These are phyloP conservation scores for Macaria liturata DNA, from an alignment of 2,888 invertebrate genomes.

Conservation along the genomic window DNA sequence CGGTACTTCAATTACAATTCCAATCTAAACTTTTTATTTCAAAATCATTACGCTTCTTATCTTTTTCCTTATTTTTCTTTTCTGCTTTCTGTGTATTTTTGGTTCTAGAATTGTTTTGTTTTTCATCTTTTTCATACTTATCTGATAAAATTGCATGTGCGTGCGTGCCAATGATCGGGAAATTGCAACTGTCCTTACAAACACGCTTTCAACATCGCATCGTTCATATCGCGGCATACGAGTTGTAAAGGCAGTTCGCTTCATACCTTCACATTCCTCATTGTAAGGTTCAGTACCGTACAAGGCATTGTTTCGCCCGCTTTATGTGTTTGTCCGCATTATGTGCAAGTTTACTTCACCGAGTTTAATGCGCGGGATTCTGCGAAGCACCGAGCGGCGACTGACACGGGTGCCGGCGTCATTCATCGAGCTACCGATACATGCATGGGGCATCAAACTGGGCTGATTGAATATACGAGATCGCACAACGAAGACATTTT, in stretches of 20 bases:
- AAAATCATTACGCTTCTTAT: constrained; percentile 26
- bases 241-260: constrained; percentile 53
- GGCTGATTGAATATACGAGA: constrained; percentile 61
- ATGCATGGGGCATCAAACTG: constrained; percentile 66
- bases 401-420: constrained; percentile 51
- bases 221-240: constrained; percentile 23
- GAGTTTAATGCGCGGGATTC: constrained; percentile 15
- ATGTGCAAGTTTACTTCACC: constrained; percentile 42
- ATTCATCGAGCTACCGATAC: constrained; percentile 42
- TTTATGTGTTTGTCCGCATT: constrained; percentile 61
- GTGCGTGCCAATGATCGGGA: constrained; percentile 47
- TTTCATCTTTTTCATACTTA: constrained; percentile 28
- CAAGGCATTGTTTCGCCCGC: constrained; percentile 51
- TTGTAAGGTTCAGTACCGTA: constrained; percentile 38
- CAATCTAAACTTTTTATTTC: constrained; percentile 22
- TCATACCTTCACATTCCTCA: constrained; percentile 37
- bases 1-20: constrained; percentile 24
- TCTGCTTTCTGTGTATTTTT: constrained; percentile 36
- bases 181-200: constrained; percentile 54
- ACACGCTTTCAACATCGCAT: constrained; percentile 23
- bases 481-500: constrained; percentile 80
- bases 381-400: neutral
- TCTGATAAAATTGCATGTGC: constrained; percentile 51
- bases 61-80: constrained; percentile 24
- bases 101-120: constrained; percentile 52